These are phyloP conservation scores for Calyptomena viridis DNA, from an alignment of 2,113 vertebrate species.

Conservation along the genomic window DNA sequence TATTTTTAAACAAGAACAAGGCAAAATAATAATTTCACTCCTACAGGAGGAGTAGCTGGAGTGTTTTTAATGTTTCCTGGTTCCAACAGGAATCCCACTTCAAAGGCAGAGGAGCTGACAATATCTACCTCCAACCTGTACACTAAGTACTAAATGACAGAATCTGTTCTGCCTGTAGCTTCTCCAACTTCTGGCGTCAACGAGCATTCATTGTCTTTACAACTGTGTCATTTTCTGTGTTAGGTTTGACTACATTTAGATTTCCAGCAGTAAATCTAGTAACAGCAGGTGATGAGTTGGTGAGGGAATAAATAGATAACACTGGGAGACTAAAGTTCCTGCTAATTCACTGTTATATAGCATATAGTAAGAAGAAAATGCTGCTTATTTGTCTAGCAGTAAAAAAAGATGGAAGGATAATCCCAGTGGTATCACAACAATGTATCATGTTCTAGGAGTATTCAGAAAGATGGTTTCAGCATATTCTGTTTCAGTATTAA, in stretches of 20 bases:
- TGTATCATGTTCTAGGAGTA: neutral
- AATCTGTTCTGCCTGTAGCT: neutral
- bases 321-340: neutral
- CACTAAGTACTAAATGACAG: neutral
- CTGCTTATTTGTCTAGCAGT: neutral
- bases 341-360: neutral
- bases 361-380: neutral
- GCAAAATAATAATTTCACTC: neutral
- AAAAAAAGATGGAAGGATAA: neutral
- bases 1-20: neutral
- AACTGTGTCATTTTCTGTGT: neutral
- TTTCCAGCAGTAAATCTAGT: neutral
- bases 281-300: neutral
- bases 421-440: neutral
- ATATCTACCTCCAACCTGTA: neutral
- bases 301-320: neutral
- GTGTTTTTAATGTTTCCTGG: neutral
- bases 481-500: neutral
- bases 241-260: neutral
- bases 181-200: neutral
- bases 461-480: neutral
- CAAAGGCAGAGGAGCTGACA: neutral
- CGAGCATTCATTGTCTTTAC: neutral
- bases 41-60: neutral
- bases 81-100: neutral